Conservation (phyloP, 2,113 vertebrate genomes). For the Neomonachus schauinslandi region DNA sequence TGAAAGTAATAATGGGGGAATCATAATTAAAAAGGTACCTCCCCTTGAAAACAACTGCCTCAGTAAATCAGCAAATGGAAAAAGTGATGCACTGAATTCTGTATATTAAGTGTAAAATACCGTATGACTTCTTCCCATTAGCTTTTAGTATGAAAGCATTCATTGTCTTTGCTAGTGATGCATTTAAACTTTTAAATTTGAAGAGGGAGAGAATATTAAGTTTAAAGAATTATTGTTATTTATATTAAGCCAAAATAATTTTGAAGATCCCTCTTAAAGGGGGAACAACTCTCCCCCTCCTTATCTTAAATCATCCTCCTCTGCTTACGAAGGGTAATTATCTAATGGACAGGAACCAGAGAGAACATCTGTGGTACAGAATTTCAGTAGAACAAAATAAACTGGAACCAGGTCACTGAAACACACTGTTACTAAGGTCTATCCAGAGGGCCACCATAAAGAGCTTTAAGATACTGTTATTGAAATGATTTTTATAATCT, state of each 20-base stretch:
- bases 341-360: not conserved
- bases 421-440: not conserved
- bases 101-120: not conserved
- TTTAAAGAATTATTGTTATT: conserved; percentile 8
- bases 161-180: not conserved
- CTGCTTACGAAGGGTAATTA: not conserved
- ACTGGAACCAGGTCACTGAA: not conserved
- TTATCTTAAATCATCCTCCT: not conserved
- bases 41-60: conserved; percentile 33
- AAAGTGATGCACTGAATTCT: conserved; percentile 27
- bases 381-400: not conserved
- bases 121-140: not conserved
- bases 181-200: not conserved
- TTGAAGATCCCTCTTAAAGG: not conserved
- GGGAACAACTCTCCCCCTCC: not conserved
- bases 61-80: conserved; percentile 13
- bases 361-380: not conserved
- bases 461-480: conserved; percentile 11
- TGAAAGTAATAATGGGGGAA: not conserved
- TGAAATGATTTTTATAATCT: conserved; percentile 11
- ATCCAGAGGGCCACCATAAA: not conserved
- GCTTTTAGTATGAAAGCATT: not conserved
- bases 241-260: conserved; percentile 25
- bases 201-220: conserved; percentile 28
- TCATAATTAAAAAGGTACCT: not conserved